These are phyloP conservation scores for Steatornis caripensis DNA, from an alignment of 2,113 vertebrate genomes.

Conservation along the genomic window DNA sequence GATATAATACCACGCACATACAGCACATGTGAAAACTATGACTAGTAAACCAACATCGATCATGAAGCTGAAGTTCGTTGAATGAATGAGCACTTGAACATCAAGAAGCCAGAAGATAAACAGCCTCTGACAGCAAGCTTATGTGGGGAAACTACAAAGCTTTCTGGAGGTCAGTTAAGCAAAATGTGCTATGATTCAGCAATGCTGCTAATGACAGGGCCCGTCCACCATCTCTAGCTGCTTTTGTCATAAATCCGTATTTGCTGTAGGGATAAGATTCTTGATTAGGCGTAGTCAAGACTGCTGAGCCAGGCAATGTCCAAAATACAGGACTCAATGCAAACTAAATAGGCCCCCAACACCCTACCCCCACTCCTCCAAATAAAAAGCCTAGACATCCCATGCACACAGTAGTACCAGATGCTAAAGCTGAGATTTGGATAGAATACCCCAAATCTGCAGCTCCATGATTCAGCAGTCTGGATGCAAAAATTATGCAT, in stretches of 20 bases:
- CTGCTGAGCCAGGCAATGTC: neutral
- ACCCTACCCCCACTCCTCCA: too few relatives aligned
- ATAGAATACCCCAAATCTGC: neutral
- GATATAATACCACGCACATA: neutral
- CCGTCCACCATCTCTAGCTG: neutral
- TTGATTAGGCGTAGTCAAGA: neutral
- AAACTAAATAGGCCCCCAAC: neutral
- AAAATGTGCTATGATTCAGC: neutral
- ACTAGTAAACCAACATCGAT: neutral
- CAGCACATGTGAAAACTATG: neutral
- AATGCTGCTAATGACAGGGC: neutral
- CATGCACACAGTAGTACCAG: neutral
- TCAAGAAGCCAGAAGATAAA: neutral
- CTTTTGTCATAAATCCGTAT: neutral
- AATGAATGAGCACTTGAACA: neutral
- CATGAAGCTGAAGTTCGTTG: neutral
- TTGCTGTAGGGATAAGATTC: neutral
- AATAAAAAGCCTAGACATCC: neutral
- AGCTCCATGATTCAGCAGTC: constrained; percentile 40
- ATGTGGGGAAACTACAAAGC: neutral
- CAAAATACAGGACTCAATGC: neutral
- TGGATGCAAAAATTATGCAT: neutral
- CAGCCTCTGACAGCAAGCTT: neutral
- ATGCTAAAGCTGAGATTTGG: neutral
- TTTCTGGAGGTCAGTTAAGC: neutral